A percentile compares a stretch with the other conserved stretches of the same genome.
Conservation (phyloP, 2,797 vertebrate species). For the Hipposideros larvatus region DNA sequence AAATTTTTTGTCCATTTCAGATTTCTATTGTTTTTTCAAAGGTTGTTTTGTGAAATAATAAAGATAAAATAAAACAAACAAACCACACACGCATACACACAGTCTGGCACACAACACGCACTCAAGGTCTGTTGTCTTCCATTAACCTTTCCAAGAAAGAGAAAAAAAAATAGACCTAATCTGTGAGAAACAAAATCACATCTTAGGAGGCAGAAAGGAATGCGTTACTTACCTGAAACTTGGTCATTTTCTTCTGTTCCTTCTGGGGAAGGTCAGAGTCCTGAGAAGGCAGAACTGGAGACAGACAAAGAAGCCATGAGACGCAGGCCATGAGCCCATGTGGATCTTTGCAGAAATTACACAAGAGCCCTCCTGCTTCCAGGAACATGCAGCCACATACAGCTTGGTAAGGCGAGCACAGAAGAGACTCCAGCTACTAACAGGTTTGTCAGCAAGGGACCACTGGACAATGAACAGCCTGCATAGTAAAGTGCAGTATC, state of each 20-base stretch:
- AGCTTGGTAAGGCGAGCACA: not conserved
- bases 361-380: not conserved
- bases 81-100: not conserved
- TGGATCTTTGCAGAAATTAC: not conserved
- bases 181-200: not conserved
- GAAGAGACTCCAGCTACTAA: not conserved
- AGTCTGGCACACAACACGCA: not conserved
- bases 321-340: not conserved
- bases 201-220: not conserved
- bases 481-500: not conserved
- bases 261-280: slow-evolving; percentile 37
- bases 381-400: not conserved
- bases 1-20: not conserved
- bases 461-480: not conserved
- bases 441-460: too few relatives aligned
- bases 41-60: not conserved
- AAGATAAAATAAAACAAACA: not conserved
- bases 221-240: slow-evolving; percentile 56
- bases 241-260: slow-evolving; percentile 50
- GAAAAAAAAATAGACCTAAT: not conserved
- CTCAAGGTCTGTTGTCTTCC: not conserved
- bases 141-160: not conserved
- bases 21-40: not conserved
- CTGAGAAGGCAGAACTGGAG: slow-evolving; percentile 30
- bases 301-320: slow-evolving; percentile 34